These are phyloP conservation scores for Reinhardtius hippoglossoides DNA, from an alignment of 2,113 vertebrate species.

Conservation along the genomic window DNA sequence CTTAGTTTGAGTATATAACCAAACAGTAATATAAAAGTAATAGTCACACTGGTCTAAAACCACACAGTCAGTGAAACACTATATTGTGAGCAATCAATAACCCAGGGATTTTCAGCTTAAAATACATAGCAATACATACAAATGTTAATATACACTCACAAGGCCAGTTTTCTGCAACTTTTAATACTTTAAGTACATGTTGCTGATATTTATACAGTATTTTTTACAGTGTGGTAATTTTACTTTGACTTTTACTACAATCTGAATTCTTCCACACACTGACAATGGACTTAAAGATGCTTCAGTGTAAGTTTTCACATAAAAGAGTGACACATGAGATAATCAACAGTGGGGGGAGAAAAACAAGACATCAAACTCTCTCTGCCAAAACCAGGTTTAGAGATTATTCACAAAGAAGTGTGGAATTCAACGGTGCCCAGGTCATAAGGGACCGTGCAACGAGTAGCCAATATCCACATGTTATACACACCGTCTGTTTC, in stretches of 20 bases:
- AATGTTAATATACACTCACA: too few species aligned
- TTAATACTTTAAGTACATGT: too few species aligned
- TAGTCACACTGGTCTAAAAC: background rate
- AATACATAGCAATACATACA: background rate
- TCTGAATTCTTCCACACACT: background rate
- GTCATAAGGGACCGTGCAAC: conserved; percentile 62
- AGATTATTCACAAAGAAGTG: conserved; percentile 65
- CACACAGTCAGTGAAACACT: background rate
- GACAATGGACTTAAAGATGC: background rate
- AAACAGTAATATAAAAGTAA: background rate
- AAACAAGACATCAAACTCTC: conserved; percentile 24
- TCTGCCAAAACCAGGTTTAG: conserved; percentile 52
- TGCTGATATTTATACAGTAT: too few species aligned
- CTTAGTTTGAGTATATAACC: background rate
- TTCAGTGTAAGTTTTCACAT: conserved; percentile 2
- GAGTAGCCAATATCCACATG: conserved; percentile 75
- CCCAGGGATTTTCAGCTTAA: background rate
- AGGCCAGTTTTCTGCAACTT: too few species aligned
- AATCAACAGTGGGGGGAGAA: conserved; percentile 7
- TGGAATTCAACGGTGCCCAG: conserved; percentile 56
- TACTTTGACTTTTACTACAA: background rate
- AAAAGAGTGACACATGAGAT: conserved; percentile 35
- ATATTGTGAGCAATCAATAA: background rate
- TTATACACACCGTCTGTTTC: conserved; percentile 77
- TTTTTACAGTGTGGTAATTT: too few species aligned